Base-by-base conservation (phyloP, 2,888 invertebrate species). In the Lepidocyrtoides sp. region DNA sequence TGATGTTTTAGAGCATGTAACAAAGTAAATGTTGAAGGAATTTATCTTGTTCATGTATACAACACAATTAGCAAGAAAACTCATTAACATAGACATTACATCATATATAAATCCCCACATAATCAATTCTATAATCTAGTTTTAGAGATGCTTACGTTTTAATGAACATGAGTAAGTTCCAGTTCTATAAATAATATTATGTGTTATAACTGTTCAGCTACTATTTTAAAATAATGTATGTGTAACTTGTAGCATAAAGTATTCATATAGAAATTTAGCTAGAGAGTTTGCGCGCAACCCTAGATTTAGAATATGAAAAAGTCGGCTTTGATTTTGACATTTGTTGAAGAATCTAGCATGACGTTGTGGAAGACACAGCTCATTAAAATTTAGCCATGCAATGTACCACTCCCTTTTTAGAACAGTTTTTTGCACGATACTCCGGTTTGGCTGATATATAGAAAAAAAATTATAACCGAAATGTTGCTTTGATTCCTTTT, bases 391-490 rank as follows among this genome's bases (percentile, higher is more conserved):
- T 4, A 3, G 3, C 0, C 51, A 4, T 23, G 12, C 2, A 7
- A 23, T 48, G 12, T 36, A 32, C 63, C 72, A 17, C 20, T 48
- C 17, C 79, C 57, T n/a, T 54, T n/a, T 57, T 44, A 66, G 20
- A 57, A n/a, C n/a, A 57, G 14, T 2, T 86, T 87, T 79, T 29
- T 88, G 88, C 88, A 88, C 88, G 88, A 88, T 88, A 79, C 81
- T 88, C 88, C 88, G 88, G 88, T 88, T 88, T 88, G 88, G 88
- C 88, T 88, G 69, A 36, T n/a, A 41, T 32, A 4, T 51, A 51
- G 32, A 72, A 0, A 72, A 51, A 54, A 72, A 20, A 23, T 20
- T 77, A 79, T 87, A 79, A 79, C 87, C n/a, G 75, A 51, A 86
- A 54, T 75, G 57, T 86, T 75, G 23, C 41, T 87, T 81, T 81